Base-by-base conservation (phyloP, 2,888 invertebrate genomes). In the Andricus quercusramuli region DNA sequence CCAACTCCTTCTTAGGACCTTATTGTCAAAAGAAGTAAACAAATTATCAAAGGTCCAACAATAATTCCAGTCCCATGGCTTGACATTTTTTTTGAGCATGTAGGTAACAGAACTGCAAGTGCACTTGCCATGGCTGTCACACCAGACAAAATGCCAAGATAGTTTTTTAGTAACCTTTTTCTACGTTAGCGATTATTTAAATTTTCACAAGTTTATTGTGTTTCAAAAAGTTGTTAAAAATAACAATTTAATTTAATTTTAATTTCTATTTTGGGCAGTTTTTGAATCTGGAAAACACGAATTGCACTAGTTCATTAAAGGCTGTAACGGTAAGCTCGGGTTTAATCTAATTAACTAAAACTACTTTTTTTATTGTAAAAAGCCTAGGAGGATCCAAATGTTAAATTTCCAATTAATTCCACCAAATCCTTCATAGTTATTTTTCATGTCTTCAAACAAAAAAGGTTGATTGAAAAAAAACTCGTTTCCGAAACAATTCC, bases 41-140 rank as follows among this genome's bases (percentile, higher is more conserved):
- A 94, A 88, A 41, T 98, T 97, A 77, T 94, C 94, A 90, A 98
- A 98, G 86, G 92, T 95, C 98, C 99, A 99, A 13, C 96, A 96
- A 90, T 96, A 95, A 95, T 88, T 95, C 95, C 59, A 95, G 91
- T 2, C 96, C 97, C 0, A 95, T 94, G 1, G 98, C 98, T 88
- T 96, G 94, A 47, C 25, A 98, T 97, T 0, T 90, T 96, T 95
- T 90, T 98, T 97, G 47, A 98, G 93, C 4, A 86, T 76, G 47
- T 85, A 87, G 6, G 89, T 56, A 15, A 87, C 5, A 22, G 82
- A 77, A 9, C 88, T 87, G 68, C 86, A 87, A 74, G 84, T 85
- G 17, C 2, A 82, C 83, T 64, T 68, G 84, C 3, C 3, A 29
- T 85, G 17, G 82, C 83, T 64, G 87, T 51, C 8, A 83, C 78